These are phyloP conservation scores for Tenebrio molitor DNA, from an alignment of 1,140 invertebrate species.

Conservation along the genomic window DNA sequence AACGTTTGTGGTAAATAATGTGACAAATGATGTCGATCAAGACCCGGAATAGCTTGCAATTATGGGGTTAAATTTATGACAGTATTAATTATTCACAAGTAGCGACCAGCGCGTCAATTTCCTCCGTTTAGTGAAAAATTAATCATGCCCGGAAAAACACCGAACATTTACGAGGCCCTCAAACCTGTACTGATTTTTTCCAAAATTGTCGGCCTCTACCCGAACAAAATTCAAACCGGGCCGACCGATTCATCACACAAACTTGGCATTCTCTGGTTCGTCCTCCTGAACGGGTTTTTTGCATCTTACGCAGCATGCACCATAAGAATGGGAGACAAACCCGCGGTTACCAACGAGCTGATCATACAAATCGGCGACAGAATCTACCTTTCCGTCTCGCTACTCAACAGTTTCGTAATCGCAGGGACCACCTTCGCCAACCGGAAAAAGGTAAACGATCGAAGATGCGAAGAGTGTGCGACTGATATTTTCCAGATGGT, in stretches of 20 bases:
- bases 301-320: background rate
- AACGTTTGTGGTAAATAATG: too few relatives aligned
- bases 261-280: background rate
- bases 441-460: background rate
- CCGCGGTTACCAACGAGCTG: background rate
- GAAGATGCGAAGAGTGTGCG: too few relatives aligned
- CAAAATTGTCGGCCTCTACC: slow-evolving; percentile 7
- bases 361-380: slow-evolving; percentile 1
- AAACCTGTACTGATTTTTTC: slow-evolving; percentile 18
- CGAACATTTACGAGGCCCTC: background rate
- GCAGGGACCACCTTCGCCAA: background rate
- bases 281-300: background rate
- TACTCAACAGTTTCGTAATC: background rate
- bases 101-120: background rate
- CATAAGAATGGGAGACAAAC: slow-evolving; percentile 4
- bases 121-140: background rate
- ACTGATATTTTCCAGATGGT: background rate
- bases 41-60: too few relatives aligned
- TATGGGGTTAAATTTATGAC: too few relatives aligned
- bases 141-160: background rate
- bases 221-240: background rate
- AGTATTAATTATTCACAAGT: too few relatives aligned
- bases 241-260: background rate
- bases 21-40: too few relatives aligned
- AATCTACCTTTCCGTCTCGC: background rate